Evolutionary conservation across 2,113 vertebrate species (phyloP).

Genomic region (Prolemur simus): DNA sequence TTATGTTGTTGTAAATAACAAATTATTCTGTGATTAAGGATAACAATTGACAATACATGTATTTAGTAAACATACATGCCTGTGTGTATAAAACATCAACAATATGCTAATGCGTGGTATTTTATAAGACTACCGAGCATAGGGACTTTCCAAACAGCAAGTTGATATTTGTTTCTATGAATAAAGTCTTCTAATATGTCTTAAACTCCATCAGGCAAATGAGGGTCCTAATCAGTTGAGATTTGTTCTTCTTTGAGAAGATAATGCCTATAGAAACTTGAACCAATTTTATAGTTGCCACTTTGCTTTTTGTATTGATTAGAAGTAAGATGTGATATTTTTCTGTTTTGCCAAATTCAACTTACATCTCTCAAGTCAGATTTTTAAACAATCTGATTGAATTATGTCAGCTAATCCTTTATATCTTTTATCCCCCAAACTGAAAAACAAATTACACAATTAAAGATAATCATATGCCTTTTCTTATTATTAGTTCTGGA

Average conservation of each 20-base stretch:
- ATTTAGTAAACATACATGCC: slow-evolving; percentile 69
- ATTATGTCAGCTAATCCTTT: slow-evolving; percentile 39
- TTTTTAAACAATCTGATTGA: not conserved
- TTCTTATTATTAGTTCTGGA: not conserved
- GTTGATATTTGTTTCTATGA: slow-evolving; percentile 48
- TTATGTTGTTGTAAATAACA: slow-evolving; percentile 71
- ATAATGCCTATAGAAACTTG: not conserved
- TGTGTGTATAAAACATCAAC: slow-evolving; percentile 62
- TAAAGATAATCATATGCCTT: not conserved
- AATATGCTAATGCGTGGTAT: slow-evolving; percentile 57
- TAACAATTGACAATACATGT: slow-evolving; percentile 52
- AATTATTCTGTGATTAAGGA: slow-evolving; percentile 73
- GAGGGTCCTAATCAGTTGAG: slow-evolving; percentile 71
- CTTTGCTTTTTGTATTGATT: slow-evolving; percentile 55
- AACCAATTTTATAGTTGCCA: slow-evolving; percentile 40
- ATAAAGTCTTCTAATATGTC: slow-evolving; percentile 69
- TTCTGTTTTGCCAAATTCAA: slow-evolving; percentile 2
- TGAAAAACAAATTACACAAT: slow-evolving; percentile 5
- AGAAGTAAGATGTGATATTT: slow-evolving; percentile 62
- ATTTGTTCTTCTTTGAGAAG: slow-evolving; percentile 64
- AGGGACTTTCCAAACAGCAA: slow-evolving; percentile 69
- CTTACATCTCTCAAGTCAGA: not conserved
- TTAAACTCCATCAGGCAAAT: slow-evolving; percentile 72
- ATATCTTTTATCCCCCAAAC: slow-evolving; percentile 14
- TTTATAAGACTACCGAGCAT: slow-evolving; percentile 55